These are phyloP conservation scores for Anas georgica DNA, from an alignment of 2,797 vertebrate genomes.

Conservation along the genomic window DNA sequence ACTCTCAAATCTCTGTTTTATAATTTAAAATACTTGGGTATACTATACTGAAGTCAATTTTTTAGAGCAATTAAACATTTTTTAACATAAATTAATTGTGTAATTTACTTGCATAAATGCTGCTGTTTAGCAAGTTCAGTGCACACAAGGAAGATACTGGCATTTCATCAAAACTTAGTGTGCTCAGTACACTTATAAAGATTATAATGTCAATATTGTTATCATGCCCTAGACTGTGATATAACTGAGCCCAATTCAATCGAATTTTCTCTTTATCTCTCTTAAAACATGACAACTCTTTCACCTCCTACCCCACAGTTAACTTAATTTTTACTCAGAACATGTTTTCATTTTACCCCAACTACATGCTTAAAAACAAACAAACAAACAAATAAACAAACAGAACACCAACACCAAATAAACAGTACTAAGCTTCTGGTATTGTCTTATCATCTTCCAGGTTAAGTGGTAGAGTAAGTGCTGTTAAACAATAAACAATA, in stretches of 20 bases:
- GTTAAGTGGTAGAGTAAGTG: background rate
- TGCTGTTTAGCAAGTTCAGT: constrained; percentile 54
- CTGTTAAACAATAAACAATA: background rate
- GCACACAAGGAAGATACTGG: constrained; percentile 21
- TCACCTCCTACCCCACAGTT: background rate
- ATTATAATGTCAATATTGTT: constrained; percentile 38
- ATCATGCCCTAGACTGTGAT: background rate
- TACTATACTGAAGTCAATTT: constrained; percentile 22
- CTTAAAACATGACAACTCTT: background rate
- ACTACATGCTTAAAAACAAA: background rate
- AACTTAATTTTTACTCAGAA: background rate
- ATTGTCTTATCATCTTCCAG: background rate
- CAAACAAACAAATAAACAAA: background rate
- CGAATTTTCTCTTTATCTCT: background rate
- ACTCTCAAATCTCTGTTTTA: constrained; percentile 14
- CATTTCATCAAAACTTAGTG: constrained; percentile 43
- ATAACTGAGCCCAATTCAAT: background rate
- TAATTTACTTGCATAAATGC: constrained; percentile 65
- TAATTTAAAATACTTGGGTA: constrained; percentile 56
- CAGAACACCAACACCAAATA: too few relatives aligned
- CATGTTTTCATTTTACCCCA: background rate
- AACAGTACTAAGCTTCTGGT: background rate
- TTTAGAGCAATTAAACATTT: constrained; percentile 62
- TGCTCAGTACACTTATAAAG: constrained; percentile 27
- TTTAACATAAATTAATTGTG: constrained; percentile 66